Percentiles rank a stretch among this genome's conserved stretches.
These are phyloP conservation scores for Trigoniulus corallinus DNA, from an alignment of 1,140 invertebrate genomes.

Conservation along the genomic window DNA sequence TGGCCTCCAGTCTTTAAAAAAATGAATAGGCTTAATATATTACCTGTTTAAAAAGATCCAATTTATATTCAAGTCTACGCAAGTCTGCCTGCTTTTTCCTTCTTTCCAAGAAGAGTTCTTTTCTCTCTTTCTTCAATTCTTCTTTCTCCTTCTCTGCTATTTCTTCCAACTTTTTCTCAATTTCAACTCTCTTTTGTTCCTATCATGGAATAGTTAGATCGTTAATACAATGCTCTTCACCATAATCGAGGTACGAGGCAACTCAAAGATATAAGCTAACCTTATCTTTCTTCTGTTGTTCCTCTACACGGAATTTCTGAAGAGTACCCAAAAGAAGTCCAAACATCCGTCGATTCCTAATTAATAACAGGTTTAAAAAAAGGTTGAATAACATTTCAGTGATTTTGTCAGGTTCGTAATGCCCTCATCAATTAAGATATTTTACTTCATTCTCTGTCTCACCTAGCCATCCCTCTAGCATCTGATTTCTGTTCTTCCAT, in stretches of 20 bases:
- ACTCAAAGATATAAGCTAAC: slow-evolving; percentile 20
- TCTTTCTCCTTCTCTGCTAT: slow-evolving; percentile 73
- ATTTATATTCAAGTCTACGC: slow-evolving; percentile 73
- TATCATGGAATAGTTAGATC: slow-evolving; percentile 18
- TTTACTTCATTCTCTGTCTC: neutral
- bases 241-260: neutral
- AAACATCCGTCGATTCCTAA: slow-evolving; percentile 81
- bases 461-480: slow-evolving; percentile 55
- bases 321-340: slow-evolving; percentile 81
- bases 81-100: slow-evolving; percentile 78
- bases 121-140: slow-evolving; percentile 61
- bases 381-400: too few relatives aligned
- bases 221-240: neutral
- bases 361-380: neutral
- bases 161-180: slow-evolving; percentile 85
- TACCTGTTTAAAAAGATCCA: slow-evolving; percentile 69
- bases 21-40: slow-evolving; percentile 9
- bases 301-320: slow-evolving; percentile 88
- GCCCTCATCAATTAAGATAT: neutral
- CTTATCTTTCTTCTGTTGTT: slow-evolving; percentile 61
- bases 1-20: too few relatives aligned
- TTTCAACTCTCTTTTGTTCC: slow-evolving; percentile 66
- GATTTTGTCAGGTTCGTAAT: too few relatives aligned
- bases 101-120: slow-evolving; percentile 65
- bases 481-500: slow-evolving; percentile 68